Conservation (phyloP, 2,888 invertebrate species). For the Plusia festucae region DNA sequence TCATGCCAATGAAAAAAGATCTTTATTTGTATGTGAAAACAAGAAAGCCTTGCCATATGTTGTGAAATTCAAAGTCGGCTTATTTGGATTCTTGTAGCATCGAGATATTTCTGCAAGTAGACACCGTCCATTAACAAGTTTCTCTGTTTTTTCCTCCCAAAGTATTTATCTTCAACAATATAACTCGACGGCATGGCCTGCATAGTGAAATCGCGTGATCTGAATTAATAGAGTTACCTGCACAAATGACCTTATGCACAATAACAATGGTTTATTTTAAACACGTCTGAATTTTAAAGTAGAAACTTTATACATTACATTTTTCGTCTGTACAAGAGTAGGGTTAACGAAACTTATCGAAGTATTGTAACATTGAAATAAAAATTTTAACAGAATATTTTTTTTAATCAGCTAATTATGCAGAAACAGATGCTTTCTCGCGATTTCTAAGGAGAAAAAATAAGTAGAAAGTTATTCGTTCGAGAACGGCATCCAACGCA, state of each 20-base stretch:
- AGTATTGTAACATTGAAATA: not conserved
- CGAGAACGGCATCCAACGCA: conserved; percentile 64
- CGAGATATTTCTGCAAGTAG: conserved; percentile 23
- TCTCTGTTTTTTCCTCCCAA: conserved; percentile 41
- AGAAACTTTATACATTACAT: not conserved
- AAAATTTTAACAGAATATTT: conserved; percentile 24
- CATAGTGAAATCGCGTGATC: conserved; percentile 52
- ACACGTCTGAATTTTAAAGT: conserved; percentile 1
- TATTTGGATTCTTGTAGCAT: conserved; percentile 30
- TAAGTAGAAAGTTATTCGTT: conserved; percentile 77
- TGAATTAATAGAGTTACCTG: conserved; percentile 49
- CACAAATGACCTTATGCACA: conserved; percentile 39
- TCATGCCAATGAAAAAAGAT: conserved; percentile 4
- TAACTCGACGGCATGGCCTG: conserved; percentile 36
- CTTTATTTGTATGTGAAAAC: conserved; percentile 4
- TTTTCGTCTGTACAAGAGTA: not conserved
- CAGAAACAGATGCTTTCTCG: conserved; percentile 55
- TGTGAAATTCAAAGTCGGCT: conserved; percentile 17
- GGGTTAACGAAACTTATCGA: not conserved
- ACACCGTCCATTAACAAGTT: conserved; percentile 33
- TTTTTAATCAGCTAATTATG: conserved; percentile 52
- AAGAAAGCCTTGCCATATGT: conserved; percentile 9
- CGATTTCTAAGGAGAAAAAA: conserved; percentile 61
- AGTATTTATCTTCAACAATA: conserved; percentile 39
- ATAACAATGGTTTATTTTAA: not conserved